These are phyloP conservation scores for Leptopilina clavipes DNA, from an alignment of 1,140 invertebrate genomes.

Conservation along the genomic window DNA sequence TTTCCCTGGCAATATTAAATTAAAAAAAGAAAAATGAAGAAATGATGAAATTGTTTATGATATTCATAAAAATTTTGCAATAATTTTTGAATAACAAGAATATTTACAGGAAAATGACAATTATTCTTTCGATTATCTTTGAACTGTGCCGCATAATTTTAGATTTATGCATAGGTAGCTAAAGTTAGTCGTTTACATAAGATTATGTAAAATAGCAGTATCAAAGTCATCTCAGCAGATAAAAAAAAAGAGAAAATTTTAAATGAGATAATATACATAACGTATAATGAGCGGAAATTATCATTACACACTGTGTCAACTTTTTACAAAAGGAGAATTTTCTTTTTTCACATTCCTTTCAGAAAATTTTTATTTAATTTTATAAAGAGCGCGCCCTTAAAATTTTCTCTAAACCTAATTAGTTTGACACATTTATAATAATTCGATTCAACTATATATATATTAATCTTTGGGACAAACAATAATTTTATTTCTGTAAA, in stretches of 20 bases:
- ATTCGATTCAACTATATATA: not conserved
- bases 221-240: not conserved
- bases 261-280: conserved; percentile 9
- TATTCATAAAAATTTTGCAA: no score
- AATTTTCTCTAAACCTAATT: not conserved
- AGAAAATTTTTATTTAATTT: not conserved
- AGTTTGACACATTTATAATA: not conserved
- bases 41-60: no score
- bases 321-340: not conserved
- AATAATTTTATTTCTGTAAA: not conserved
- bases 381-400: no score
- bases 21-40: no score
- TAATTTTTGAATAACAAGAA: no score
- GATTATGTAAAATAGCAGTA: conserved; percentile 28
- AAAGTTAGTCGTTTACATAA: conserved; percentile 23
- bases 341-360: not conserved
- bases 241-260: not conserved
- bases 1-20: no score
- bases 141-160: not conserved
- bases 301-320: not conserved
- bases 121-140: conserved; percentile 29
- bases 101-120: not conserved
- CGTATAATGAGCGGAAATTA: conserved; percentile 13
- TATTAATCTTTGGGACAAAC: not conserved
- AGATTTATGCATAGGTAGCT: conserved; percentile 8